Evolutionary conservation across 1,140 invertebrate species (phyloP).

Genomic region (Neuroterus valhalla): DNA sequence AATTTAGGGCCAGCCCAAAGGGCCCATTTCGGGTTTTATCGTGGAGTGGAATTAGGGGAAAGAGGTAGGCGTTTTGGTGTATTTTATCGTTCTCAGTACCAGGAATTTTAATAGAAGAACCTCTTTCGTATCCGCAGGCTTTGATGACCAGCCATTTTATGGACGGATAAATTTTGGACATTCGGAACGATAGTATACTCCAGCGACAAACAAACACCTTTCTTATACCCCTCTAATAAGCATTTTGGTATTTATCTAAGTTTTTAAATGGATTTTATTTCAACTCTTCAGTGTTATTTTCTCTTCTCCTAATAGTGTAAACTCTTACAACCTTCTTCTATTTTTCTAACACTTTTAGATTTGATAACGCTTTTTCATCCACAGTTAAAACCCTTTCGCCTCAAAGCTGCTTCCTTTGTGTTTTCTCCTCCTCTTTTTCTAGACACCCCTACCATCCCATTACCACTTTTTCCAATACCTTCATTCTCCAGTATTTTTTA

Average conservation of each 20-base stretch:
- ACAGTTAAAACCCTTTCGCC: no score
- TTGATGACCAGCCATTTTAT: conserved; percentile 54
- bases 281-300: no score
- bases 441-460: no score
- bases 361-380: no score
- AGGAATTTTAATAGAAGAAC: conserved; percentile 49
- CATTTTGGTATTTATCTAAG: neutral
- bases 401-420: no score
- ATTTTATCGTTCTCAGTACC: conserved; percentile 52
- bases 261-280: no score
- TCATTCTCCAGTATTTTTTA: no score
- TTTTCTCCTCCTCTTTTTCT: no score
- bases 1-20: conserved; percentile 10
- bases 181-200: conserved; percentile 43
- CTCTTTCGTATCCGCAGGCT: conserved; percentile 37
- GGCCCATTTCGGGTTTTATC: conserved; percentile 50
- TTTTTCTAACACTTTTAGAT: no score
- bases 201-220: conserved; percentile 1
- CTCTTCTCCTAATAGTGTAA: no score
- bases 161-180: conserved; percentile 50
- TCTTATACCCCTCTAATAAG: conserved; percentile 1
- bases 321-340: no score
- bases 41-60: conserved; percentile 42
- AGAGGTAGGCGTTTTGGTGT: conserved; percentile 40
- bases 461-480: no score